Base-by-base conservation (phyloP, 2,113 vertebrate genomes). In the Neogobius melanostomus region DNA sequence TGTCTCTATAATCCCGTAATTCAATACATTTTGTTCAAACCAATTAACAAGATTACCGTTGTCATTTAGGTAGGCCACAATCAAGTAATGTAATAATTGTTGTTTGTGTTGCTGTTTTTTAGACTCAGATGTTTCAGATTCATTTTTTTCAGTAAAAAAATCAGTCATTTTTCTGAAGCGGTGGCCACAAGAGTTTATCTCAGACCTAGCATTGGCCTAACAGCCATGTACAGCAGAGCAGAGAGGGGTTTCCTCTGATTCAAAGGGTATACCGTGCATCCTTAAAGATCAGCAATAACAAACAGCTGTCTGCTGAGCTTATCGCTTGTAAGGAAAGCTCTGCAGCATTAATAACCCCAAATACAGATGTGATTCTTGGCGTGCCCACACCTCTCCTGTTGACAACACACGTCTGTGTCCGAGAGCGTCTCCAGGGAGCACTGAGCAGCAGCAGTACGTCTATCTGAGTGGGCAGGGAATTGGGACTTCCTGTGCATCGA, bases 401-500 rank as follows among this genome's bases (percentile, higher is more conserved):
- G 72, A 78, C 76, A 76, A 75, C 42, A 61, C 14, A 53, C n/a
- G 60, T 44, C 17, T 14, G 74, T 67, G 16, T n/a, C 14, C 7
- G 11, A 61, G 59, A 61, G 42, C 42, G 47, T 64, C 83, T 74
- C 82, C 28, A 47, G 82, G 82, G 83, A 88, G 54, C 21, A 36
- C 0, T 66, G 86, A 77, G 75, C 72, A 77, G 51, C 63, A 81
- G 69, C 72, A 70, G 69, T 65, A 71, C 51, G 21, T 6, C 69
- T 28, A 63, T 69, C 71, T 7, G 83, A 88, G 82, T 88, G 81
- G 74, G 79, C 54, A 36, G 85, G 80, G 82, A 87, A 81, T 87
- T 85, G 84, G 82, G 88, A 83, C 74, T 84, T 79, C 76, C 80
- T 82, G 78, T 77, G 72, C 52, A 74, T 83, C 51, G 50, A 85